Percentiles rank a stretch among this genome's conserved stretches.
phyloP scores from a whole-genome alignment of 2,797 vertebrate species.

The Amphiprion clarkii region DNA sequence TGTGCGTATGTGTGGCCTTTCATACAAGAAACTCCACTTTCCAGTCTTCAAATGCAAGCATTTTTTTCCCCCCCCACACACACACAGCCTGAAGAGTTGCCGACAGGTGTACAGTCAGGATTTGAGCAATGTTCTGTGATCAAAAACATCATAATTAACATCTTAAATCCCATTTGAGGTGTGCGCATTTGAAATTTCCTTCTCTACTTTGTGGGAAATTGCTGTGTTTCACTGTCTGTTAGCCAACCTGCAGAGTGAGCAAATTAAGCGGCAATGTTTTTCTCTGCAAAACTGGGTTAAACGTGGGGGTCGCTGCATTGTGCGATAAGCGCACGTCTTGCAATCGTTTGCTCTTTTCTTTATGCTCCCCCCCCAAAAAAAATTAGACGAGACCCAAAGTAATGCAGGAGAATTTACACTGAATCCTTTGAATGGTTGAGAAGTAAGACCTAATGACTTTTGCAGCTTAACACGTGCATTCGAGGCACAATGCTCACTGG shows the following conservation, averaged over 20 bases:
- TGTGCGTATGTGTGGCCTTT: slow-evolving; percentile 5
- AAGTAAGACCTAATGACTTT: slow-evolving; percentile 81
- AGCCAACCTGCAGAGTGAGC: slow-evolving; percentile 77
- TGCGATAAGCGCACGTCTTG: slow-evolving; percentile 76
- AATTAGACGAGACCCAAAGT: slow-evolving; percentile 69
- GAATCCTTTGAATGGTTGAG: slow-evolving; percentile 66
- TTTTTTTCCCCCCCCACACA: not conserved
- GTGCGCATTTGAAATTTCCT: slow-evolving; percentile 58
- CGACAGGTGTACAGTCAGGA: slow-evolving; percentile 68
- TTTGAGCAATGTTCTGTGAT: slow-evolving; percentile 60
- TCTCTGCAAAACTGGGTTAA: slow-evolving; percentile 80
- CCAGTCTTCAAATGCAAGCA: slow-evolving; percentile 41
- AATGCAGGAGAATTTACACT: slow-evolving; percentile 61
- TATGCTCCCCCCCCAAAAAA: slow-evolving; percentile 52
- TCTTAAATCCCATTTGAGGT: slow-evolving; percentile 70
- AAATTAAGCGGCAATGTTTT: slow-evolving; percentile 75
- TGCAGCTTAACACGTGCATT: slow-evolving; percentile 70
- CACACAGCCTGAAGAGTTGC: slow-evolving; percentile 49
- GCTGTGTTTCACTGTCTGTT: slow-evolving; percentile 72
- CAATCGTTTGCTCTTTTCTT: slow-evolving; percentile 81
- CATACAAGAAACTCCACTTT: slow-evolving; percentile 33
- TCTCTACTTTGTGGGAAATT: slow-evolving; percentile 63
- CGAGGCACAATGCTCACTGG: slow-evolving; percentile 53
- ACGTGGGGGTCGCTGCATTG: slow-evolving; percentile 73
- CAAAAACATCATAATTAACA: slow-evolving; percentile 79